Evolutionary conservation across 2,797 vertebrate genomes (phyloP).

Genomic region (Chelon auratus): DNA sequence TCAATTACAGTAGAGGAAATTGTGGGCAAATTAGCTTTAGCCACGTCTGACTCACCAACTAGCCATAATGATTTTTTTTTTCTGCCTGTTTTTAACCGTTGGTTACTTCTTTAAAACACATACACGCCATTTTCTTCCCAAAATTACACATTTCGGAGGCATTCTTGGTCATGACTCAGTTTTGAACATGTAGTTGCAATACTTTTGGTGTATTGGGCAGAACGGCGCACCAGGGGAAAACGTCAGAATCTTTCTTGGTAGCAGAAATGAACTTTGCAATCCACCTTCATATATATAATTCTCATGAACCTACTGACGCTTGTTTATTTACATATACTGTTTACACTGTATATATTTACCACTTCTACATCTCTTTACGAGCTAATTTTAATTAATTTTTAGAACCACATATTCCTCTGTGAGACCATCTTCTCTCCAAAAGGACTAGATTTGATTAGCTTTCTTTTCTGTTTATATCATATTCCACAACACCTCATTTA

Average conservation of each 20-base stretch:
- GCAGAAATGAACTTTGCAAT: not conserved
- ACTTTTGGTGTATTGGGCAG: not conserved
- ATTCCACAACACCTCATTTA: not conserved
- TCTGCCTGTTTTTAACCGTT: no score
- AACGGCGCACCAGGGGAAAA: no score
- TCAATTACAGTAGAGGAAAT: no score
- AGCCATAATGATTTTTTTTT: not conserved
- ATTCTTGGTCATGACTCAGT: not conserved
- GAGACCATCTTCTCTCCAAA: not conserved
- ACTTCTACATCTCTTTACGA: not conserved
- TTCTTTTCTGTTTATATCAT: not conserved
- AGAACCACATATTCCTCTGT: no score
- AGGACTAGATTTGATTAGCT: not conserved
- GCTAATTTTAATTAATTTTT: no score
- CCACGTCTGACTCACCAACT: not conserved
- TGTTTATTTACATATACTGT: not conserved
- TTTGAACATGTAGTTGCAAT: not conserved
- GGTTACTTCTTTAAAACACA: no score
- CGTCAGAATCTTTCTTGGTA: not conserved
- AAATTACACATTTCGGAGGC: no score
- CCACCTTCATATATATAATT: not conserved
- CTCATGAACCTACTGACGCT: not conserved
- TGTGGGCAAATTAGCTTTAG: not conserved
- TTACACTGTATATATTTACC: no score
- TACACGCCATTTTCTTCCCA: no score